Conservation (phyloP, 2,113 vertebrate genomes). For the Rallus limicola region DNA sequence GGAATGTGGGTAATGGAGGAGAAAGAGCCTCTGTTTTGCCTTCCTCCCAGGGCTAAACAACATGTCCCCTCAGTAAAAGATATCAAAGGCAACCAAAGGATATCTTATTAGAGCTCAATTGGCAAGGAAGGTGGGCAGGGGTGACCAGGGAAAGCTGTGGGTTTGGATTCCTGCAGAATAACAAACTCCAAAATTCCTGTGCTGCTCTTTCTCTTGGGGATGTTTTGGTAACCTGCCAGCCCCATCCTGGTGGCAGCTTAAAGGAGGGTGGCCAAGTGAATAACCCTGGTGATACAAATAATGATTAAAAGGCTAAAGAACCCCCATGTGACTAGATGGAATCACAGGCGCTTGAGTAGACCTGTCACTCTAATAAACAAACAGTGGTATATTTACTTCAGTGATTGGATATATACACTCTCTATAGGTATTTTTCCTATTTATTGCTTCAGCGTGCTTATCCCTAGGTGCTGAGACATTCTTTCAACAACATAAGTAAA, state of each 20-base stretch:
- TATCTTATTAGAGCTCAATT: conserved; percentile 25
- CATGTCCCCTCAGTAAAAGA: neutral
- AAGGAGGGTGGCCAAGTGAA: neutral
- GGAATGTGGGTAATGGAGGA: neutral
- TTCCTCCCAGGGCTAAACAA: conserved; percentile 25
- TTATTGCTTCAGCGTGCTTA: neutral
- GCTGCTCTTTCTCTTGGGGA: conserved; percentile 2
- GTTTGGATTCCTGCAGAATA: conserved; percentile 41
- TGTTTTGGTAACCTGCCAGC: conserved; percentile 37
- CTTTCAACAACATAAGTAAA: neutral
- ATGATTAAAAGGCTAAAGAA: conserved; percentile 4
- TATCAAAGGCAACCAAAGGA: conserved; percentile 29
- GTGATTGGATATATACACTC: neutral
- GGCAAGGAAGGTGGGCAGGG: neutral
- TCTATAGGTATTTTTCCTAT: neutral
- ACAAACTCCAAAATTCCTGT: neutral
- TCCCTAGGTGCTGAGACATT: neutral
- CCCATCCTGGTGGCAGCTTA: conserved; percentile 19
- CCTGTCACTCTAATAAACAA: neutral
- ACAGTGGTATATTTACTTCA: neutral
- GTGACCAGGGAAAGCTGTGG: conserved; percentile 31
- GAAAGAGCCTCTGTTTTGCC: conserved; percentile 2
- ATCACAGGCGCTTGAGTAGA: neutral
- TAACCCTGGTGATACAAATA: conserved; percentile 19
- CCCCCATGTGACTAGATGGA: neutral